A percentile compares a stretch with the other conserved stretches of the same genome.
phyloP scores from a whole-genome alignment of 2,888 invertebrate species.

The Andrena marginata region DNA sequence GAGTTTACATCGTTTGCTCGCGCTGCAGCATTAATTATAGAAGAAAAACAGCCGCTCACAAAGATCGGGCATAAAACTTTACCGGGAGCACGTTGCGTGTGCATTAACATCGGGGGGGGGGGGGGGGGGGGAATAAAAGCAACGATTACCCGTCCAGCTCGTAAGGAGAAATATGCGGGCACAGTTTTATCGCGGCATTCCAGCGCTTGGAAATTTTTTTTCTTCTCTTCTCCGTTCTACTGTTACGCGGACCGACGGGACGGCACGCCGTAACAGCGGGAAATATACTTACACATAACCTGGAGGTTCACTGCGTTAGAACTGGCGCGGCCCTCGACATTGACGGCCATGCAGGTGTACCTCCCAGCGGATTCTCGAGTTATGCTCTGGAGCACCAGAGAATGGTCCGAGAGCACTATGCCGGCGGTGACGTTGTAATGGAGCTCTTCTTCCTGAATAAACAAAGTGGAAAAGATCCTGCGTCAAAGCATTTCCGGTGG shows the following conservation, averaged over 20 bases:
- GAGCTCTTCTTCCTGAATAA: conserved; percentile 91
- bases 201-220: background rate
- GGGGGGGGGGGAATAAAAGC: conserved; percentile 22
- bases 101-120: background rate
- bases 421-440: conserved; percentile 94
- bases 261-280: background rate
- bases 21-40: no score
- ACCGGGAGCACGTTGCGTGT: background rate
- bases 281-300: conserved; percentile 85
- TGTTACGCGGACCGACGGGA: background rate
- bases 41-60: background rate
- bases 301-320: conserved; percentile 85
- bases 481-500: conserved; percentile 39
- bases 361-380: conserved; percentile 94
- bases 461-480: conserved; percentile 56
- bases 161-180: background rate
- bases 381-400: conserved; percentile 94
- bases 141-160: conserved; percentile 2
- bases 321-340: conserved; percentile 92
- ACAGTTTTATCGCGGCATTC: background rate
- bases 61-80: background rate
- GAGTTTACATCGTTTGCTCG: background rate
- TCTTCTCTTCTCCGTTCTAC: background rate
- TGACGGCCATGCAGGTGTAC: conserved; percentile 94
- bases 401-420: conserved; percentile 94